phyloP scores from a whole-genome alignment of 2,888 invertebrate genomes.

The Diaphora mendica region DNA sequence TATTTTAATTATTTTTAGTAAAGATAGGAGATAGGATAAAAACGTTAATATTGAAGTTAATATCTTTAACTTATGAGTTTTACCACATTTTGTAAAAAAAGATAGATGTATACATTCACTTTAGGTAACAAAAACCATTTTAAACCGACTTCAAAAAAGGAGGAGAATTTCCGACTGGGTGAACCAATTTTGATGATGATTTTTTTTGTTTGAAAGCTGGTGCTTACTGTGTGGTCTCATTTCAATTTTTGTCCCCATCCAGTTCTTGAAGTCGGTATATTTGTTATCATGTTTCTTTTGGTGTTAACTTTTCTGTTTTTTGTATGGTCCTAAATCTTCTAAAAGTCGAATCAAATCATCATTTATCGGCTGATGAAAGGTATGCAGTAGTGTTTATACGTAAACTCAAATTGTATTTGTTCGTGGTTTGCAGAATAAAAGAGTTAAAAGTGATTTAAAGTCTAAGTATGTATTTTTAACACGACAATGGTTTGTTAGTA shows the following conservation, averaged over 20 bases:
- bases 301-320: not conserved
- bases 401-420: not conserved
- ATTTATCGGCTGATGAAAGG: too few species aligned
- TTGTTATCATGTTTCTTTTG: too few species aligned
- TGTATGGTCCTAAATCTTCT: not conserved
- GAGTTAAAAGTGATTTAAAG: not conserved
- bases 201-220: too few species aligned
- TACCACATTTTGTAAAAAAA: not conserved
- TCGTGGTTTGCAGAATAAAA: not conserved
- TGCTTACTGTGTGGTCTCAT: too few species aligned
- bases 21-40: not conserved
- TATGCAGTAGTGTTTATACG: not conserved
- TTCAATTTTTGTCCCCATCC: too few species aligned
- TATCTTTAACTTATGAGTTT: not conserved
- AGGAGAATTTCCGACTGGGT: too few species aligned
- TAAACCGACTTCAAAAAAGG: too few species aligned
- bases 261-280: too few species aligned
- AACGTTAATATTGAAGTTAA: not conserved
- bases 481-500: not conserved
- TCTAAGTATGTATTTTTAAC: not conserved
- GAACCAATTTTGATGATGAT: too few species aligned
- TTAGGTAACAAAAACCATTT: too few species aligned
- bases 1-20: not conserved
- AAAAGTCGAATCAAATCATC: too few species aligned
- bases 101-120: too few species aligned